Evolutionary conservation across 2,888 invertebrate species (phyloP).

Genomic region (Lochmaea capreae): DNA sequence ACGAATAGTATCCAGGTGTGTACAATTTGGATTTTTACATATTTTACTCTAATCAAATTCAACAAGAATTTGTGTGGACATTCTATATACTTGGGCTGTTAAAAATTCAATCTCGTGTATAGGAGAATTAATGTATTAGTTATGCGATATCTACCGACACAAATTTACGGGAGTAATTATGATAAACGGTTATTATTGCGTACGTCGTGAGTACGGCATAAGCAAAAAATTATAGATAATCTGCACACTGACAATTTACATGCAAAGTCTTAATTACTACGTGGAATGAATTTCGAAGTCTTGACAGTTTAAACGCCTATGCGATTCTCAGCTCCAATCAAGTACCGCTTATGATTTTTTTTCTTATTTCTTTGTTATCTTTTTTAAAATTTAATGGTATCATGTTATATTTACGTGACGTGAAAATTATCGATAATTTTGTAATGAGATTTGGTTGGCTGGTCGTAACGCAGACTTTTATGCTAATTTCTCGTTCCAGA

Average conservation of each 20-base stretch:
- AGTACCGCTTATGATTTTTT: slow-evolving; percentile 45
- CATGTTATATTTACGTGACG: slow-evolving; percentile 41
- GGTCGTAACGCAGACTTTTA: slow-evolving; percentile 11
- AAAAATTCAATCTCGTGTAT: too few species aligned
- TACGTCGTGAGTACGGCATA: slow-evolving; percentile 12
- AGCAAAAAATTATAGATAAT: slow-evolving; percentile 32
- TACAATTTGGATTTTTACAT: too few species aligned
- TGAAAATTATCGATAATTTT: slow-evolving; percentile 48
- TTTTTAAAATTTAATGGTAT: slow-evolving; percentile 29
- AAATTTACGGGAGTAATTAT: slow-evolving; percentile 23
- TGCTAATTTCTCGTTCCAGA: slow-evolving; percentile 23
- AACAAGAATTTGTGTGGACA: too few species aligned
- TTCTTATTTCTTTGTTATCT: slow-evolving; percentile 39
- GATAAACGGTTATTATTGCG: slow-evolving; percentile 15
- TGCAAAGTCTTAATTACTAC: slow-evolving; percentile 63
- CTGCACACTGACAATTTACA: slow-evolving; percentile 54
- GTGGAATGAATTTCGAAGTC: slow-evolving; percentile 52
- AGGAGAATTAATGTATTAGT: not conserved
- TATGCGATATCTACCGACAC: not conserved
- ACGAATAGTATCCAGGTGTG: too few species aligned
- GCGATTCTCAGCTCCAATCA: slow-evolving; percentile 59
- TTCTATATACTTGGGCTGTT: too few species aligned
- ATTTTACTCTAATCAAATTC: too few species aligned
- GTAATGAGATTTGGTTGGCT: slow-evolving; percentile 36
- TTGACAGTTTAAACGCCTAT: slow-evolving; percentile 59